Evolutionary conservation across 2,888 invertebrate species (phyloP), one percentile per base, ranked within the genome.

Genomic region (Pterostichus madidus): DNA sequence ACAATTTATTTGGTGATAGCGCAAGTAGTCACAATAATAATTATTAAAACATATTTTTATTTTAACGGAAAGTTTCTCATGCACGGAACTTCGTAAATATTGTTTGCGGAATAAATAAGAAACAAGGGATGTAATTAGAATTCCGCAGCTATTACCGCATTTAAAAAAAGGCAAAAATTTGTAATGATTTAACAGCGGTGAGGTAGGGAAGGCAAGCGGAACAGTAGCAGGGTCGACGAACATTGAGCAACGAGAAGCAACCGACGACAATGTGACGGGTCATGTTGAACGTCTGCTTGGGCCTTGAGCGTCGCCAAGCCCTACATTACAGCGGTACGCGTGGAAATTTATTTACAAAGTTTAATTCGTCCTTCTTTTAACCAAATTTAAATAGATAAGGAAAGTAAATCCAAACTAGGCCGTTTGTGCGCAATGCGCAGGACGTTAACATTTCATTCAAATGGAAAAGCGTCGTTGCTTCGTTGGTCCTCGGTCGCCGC

Each of bases 351-450:
- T 77, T 77, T 77, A 56, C 56, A 77, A 77, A 77, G 77, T 77
- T 77, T 77, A 77, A 77, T 77, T 77, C 77, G 77, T 77, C 56
- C 77, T 77, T 77, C 77, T 77, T 77, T 77, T 77, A 56, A 56
- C 77, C 77, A 77, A 77, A 77, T 77, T 77, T 56, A 77, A 77
- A 77, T 77, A 77, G 77, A 77, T 77, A 77, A 77, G 75, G 75
- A 75, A 75, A 49, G 75, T 75, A 75, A 52, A 75, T 75, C 52
- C 75, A 52, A 75, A 75, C 73, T 73, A 73, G 24, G 73, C 49
- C 73, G 73, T 44, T 49, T 73, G n/a, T 73, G 77, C 39, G 56
- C 77, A 39, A 15, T 39, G 77, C 75, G 52, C 77, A 39, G 32
- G 0, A 15, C 56, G 35, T 56, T 53, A 56, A 53, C 77, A 77